phyloP scores from a whole-genome alignment of 2,113 vertebrate genomes.

The Laticauda laticaudata region DNA sequence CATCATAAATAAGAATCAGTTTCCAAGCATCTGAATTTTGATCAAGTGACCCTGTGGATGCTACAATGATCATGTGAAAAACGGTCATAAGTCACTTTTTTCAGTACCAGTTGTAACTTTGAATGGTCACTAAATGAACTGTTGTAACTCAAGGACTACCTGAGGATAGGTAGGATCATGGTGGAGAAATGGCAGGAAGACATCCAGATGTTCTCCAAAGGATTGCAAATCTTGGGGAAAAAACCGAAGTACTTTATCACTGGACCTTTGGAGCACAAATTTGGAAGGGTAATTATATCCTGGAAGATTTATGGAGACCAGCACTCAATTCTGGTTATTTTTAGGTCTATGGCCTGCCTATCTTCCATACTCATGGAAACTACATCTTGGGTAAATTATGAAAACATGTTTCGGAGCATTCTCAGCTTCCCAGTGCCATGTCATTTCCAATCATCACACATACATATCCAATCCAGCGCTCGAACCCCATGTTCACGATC shows the following conservation, averaged over 20 bases:
- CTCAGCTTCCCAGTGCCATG: not conserved
- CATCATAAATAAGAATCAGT: not conserved
- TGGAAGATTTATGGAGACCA: not conserved
- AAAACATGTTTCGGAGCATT: not conserved
- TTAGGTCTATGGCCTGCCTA: not conserved
- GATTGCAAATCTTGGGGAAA: not conserved
- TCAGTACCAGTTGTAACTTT: not conserved
- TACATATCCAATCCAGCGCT: not conserved
- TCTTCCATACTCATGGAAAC: not conserved
- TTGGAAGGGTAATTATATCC: not conserved
- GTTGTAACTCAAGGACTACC: not conserved
- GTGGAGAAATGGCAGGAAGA: not conserved
- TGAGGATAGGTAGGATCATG: not conserved
- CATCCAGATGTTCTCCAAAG: not conserved
- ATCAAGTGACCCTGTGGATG: not conserved
- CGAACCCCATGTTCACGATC: not conserved
- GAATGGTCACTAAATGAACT: not conserved
- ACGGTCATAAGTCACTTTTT: not conserved
- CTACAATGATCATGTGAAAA: not conserved
- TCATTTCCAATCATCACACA: not conserved
- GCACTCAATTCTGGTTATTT: not conserved
- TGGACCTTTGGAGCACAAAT: not conserved
- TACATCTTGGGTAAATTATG: not conserved
- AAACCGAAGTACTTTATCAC: not conserved
- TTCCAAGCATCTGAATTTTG: not conserved